These are phyloP conservation scores for Apodemia mormo DNA, from an alignment of 2,888 invertebrate genomes.

Conservation along the genomic window DNA sequence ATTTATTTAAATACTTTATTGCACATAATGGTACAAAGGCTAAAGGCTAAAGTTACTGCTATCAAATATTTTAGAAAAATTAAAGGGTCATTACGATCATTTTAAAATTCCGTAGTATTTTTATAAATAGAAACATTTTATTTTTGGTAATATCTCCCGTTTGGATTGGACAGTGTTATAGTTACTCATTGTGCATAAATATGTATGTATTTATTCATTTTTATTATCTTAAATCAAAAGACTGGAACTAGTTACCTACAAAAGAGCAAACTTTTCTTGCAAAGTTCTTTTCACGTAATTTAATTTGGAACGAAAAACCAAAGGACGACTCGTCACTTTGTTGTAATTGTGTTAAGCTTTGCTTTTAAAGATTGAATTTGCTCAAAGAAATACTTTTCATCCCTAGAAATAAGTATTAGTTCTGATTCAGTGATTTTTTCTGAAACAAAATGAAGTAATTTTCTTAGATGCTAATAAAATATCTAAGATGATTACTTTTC, in stretches of 20 bases:
- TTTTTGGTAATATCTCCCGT: too few relatives aligned
- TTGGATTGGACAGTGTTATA: too few relatives aligned
- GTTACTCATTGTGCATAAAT: too few relatives aligned
- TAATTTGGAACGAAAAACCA: constrained; percentile 4
- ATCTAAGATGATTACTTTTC: too few relatives aligned
- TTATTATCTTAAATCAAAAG: not conserved
- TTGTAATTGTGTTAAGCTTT: constrained; percentile 4
- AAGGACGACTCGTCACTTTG: not conserved
- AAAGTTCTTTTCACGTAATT: constrained; percentile 5
- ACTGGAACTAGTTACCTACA: not conserved
- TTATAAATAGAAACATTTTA: too few relatives aligned
- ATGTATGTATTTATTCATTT: too few relatives aligned
- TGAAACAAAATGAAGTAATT: not conserved
- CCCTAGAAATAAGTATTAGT: not conserved
- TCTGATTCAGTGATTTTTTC: not conserved
- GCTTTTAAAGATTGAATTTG: not conserved
- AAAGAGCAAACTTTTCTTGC: not conserved
- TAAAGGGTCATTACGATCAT: too few relatives aligned
- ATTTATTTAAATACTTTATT: too few relatives aligned
- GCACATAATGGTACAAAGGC: too few relatives aligned
- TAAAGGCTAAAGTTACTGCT: too few relatives aligned
- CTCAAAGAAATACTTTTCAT: not conserved
- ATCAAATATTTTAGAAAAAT: too few relatives aligned
- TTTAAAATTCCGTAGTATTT: too few relatives aligned
- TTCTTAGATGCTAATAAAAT: not conserved